Conservation (phyloP, 2,113 vertebrate genomes). For the Regulus satrapa region DNA sequence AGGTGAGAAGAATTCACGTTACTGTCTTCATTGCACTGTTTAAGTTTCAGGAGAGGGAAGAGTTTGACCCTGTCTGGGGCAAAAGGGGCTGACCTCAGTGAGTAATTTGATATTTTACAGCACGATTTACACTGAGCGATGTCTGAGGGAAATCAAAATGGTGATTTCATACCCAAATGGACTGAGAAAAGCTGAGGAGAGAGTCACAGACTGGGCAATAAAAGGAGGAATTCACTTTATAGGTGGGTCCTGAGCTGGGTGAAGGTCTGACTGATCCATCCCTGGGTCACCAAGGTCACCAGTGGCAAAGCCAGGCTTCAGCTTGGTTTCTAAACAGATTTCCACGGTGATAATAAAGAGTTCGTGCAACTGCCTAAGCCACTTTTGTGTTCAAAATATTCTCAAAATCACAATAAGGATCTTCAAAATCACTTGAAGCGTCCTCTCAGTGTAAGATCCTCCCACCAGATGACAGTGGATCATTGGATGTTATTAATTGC, state of each 20-base stretch:
- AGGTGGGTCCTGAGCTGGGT: not conserved
- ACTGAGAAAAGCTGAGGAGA: not conserved
- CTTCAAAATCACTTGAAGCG: not conserved
- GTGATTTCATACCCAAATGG: not conserved
- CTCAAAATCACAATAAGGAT: not conserved
- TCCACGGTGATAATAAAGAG: not conserved
- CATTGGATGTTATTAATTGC: not conserved
- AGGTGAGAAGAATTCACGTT: not conserved
- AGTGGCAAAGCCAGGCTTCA: not conserved
- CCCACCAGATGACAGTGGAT: not conserved
- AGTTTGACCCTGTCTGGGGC: not conserved
- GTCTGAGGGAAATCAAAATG: not conserved
- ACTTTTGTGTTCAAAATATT: not conserved
- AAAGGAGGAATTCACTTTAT: not conserved
- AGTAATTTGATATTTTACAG: not conserved
- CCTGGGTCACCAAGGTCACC: not conserved
- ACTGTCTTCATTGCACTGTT: not conserved
- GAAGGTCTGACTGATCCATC: not conserved
- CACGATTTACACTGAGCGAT: not conserved
- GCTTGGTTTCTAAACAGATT: fast-evolving
- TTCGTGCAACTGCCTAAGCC: not conserved
- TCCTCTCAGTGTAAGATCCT: not conserved
- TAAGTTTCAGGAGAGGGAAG: not conserved
- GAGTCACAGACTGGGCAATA: not conserved
- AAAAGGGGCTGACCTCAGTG: not conserved